These are phyloP conservation scores for Clepsis dumicolana DNA, from an alignment of 2,888 invertebrate species.

Conservation along the genomic window DNA sequence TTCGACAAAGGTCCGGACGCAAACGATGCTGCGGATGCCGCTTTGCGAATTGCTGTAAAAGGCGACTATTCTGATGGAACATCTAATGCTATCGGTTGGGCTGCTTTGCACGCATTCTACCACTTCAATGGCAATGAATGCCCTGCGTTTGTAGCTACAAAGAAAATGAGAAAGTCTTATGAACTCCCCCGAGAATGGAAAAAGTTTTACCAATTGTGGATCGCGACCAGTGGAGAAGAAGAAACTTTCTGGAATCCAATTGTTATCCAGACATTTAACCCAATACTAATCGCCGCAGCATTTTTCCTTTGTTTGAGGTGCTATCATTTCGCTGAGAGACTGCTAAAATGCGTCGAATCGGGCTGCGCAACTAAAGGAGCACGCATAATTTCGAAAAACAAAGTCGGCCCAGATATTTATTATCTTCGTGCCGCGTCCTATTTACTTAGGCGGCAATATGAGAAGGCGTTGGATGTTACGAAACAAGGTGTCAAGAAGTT, in stretches of 20 bases:
- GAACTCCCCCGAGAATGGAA: constrained; percentile 70
- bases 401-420: constrained; percentile 58
- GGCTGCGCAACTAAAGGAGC: constrained; percentile 67
- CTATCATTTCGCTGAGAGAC: constrained; percentile 65
- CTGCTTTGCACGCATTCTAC: constrained; percentile 71
- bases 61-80: constrained; percentile 74
- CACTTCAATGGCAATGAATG: constrained; percentile 60
- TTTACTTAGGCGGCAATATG: constrained; percentile 59
- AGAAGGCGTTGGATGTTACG: constrained; percentile 61
- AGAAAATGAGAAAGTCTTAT: constrained; percentile 74
- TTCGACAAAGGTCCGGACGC: constrained; percentile 62
- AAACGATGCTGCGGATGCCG: constrained; percentile 61
- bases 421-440: constrained; percentile 71
- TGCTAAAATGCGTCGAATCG: constrained; percentile 66
- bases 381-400: constrained; percentile 47
- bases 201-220: constrained; percentile 67
- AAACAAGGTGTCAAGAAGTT: constrained; percentile 60
- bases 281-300: constrained; percentile 73
- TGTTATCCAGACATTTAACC: constrained; percentile 59
- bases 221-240: constrained; percentile 72
- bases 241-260: constrained; percentile 73
- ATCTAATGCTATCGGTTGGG: constrained; percentile 76
- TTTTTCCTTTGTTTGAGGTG: constrained; percentile 78
- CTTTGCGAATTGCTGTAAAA: constrained; percentile 73
- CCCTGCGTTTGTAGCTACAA: constrained; percentile 71